These are phyloP conservation scores for Cordylochernes scorpioides DNA, from an alignment of 2,888 invertebrate species.

Conservation along the genomic window DNA sequence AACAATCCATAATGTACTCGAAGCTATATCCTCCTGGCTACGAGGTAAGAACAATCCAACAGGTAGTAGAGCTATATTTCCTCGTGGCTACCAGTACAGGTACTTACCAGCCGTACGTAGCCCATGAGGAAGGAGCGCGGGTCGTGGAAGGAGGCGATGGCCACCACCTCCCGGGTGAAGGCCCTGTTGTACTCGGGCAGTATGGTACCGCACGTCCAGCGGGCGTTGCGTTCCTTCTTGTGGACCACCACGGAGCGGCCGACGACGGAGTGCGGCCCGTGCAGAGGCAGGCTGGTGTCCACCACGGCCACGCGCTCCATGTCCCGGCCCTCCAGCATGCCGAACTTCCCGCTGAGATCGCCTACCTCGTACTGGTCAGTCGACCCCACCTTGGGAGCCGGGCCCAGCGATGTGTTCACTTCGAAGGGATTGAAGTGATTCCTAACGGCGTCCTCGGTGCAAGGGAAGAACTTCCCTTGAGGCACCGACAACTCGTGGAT, in stretches of 20 bases:
- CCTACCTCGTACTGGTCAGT: constrained; percentile 53
- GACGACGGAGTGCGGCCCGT: constrained; percentile 49
- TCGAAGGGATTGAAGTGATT: constrained; percentile 62
- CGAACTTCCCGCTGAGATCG: constrained; percentile 37
- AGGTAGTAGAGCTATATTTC: too few relatives aligned
- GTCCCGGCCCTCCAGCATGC: constrained; percentile 37
- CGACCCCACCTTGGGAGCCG: constrained; percentile 30
- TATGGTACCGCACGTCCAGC: constrained; percentile 60
- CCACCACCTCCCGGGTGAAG: constrained; percentile 56
- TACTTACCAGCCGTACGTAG: constrained; percentile 45
- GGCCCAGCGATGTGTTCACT: constrained; percentile 30
- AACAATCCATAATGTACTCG: too few relatives aligned
- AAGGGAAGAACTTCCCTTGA: constrained; percentile 34
- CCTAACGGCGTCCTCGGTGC: constrained; percentile 50
- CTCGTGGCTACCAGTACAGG: too few relatives aligned
- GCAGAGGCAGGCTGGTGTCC: constrained; percentile 51
- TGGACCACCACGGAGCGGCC: constrained; percentile 65
- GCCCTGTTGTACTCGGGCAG: constrained; percentile 54
- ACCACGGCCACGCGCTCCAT: constrained; percentile 28
- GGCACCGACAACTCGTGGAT: constrained; percentile 34
- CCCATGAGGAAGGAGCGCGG: constrained; percentile 50
- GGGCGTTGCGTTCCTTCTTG: constrained; percentile 29
- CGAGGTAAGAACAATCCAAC: too few relatives aligned
- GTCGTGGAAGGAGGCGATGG: constrained; percentile 71
- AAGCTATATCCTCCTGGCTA: too few relatives aligned